Base-by-base conservation (phyloP, 2,888 invertebrate species). In the Drosophila dives region DNA sequence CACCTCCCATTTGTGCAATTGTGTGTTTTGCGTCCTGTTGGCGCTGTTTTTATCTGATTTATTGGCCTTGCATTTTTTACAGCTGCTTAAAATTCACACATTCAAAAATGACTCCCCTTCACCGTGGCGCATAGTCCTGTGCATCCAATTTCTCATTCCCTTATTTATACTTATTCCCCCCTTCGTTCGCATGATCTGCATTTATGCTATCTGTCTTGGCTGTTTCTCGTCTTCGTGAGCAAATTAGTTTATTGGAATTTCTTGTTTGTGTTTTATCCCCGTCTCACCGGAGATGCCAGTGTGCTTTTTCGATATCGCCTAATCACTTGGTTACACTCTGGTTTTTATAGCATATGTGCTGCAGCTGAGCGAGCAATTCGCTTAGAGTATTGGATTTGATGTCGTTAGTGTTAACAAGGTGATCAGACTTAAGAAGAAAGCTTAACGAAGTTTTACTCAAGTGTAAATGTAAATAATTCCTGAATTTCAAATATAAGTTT, bases 201-300 rank as follows among this genome's bases (percentile, higher is more conserved):
- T 61, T 58, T 40, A 53, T 63, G 76, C 72, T 82, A 72, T 73
- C 80, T 78, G 80, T 60, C 50, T 68, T 68, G 60, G 50, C 71
- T 67, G 53, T 56, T 67, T 61, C 56, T 62, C 72, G 80, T 88
- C 75, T 83, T 88, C 80, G 86, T 91, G 90, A 87, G 91, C 86
- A 91, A 91, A 91, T 91, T 91, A 91, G 91, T 91, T 91, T 91
- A 91, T 91, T 91, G 90, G 89, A 88, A 90, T 90, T 91, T 83
- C 77, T 86, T 85, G 83, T 80, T 86, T 80, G 83, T 71, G 76
- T 77, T 80, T 86, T 69, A 54, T 68, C 67, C 33, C n/a, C 7
- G 8, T 48, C 26, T 12, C 11, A 1, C 8, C 36, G 3, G 5
- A 10, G 8, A 23, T 42, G 54, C 12, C 23, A 29, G 26, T 29